Evolutionary conservation across 1,140 invertebrate genomes (phyloP).

Genomic region (Pseudomyrmex gracilis): DNA sequence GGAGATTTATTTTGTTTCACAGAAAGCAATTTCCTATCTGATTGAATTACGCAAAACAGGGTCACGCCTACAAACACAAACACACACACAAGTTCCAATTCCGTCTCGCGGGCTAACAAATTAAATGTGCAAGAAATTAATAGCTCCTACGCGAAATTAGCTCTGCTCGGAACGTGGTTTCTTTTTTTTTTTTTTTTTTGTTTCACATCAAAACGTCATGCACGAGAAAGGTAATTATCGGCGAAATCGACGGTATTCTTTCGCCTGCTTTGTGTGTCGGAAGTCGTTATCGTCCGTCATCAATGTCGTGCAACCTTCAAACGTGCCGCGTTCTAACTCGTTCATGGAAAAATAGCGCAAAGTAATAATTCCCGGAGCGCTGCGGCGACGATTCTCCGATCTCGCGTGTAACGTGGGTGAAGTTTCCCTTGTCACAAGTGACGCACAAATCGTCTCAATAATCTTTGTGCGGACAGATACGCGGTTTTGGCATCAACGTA

Average conservation of each 20-base stretch:
- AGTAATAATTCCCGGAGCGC: slow-evolving; percentile 37
- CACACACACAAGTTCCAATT: neutral
- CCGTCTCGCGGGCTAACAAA: neutral
- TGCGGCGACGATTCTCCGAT: slow-evolving; percentile 11
- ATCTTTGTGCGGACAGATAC: neutral
- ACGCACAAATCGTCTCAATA: neutral
- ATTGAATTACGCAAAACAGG: neutral
- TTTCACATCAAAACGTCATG: neutral
- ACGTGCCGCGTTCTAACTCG: neutral
- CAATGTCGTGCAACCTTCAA: slow-evolving; percentile 46
- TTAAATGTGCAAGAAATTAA: slow-evolving; percentile 1
- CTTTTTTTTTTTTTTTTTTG: too few species aligned
- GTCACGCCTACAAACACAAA: neutral
- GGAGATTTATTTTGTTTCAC: neutral
- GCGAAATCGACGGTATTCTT: slow-evolving; percentile 27
- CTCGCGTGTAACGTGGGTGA: slow-evolving; percentile 15
- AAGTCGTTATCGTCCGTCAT: slow-evolving; percentile 26
- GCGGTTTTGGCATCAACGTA: neutral
- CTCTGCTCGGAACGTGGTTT: too few species aligned
- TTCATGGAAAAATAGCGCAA: slow-evolving; percentile 30
- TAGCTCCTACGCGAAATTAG: too few species aligned
- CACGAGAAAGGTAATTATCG: slow-evolving; percentile 33
- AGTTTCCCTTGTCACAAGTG: slow-evolving; percentile 28
- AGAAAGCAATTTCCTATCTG: neutral
- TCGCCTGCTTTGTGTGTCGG: slow-evolving; percentile 18